Evolutionary conservation across 1,140 invertebrate species (phyloP).

Genomic region (Anoplophora glabripennis): DNA sequence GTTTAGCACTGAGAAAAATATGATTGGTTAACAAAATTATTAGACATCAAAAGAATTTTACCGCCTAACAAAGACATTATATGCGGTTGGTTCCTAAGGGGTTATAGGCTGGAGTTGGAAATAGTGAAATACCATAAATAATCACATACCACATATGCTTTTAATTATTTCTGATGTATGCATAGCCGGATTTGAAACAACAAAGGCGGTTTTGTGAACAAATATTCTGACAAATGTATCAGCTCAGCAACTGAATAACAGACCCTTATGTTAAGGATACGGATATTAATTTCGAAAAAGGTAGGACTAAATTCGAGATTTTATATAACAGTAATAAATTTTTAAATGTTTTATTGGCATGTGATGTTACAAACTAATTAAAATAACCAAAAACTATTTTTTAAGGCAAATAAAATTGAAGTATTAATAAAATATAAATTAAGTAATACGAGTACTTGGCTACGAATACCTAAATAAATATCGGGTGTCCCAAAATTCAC

Average conservation of each 20-base stretch:
- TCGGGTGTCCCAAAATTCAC: no score
- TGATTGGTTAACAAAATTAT: constrained; percentile 9
- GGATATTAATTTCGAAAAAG: no score
- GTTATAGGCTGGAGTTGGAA: constrained; percentile 5
- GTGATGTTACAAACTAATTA: neutral
- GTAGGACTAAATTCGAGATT: neutral
- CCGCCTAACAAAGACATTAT: neutral
- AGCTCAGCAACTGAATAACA: neutral
- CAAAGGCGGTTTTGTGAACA: constrained; percentile 24
- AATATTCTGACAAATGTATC: neutral
- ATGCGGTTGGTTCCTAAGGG: neutral
- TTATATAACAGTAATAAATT: neutral
- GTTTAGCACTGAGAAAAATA: constrained; percentile 6
- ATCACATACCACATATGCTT: constrained; percentile 31
- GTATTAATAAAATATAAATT: no score
- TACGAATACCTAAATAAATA: no score
- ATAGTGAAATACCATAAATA: constrained; percentile 27
- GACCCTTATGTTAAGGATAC: neutral
- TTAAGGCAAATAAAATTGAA: no score
- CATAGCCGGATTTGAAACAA: constrained; percentile 16
- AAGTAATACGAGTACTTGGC: no score
- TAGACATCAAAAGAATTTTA: neutral
- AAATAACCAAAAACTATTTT: neutral
- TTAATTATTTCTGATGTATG: constrained; percentile 26
- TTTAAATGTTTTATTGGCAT: neutral